Conservation (phyloP, 2,113 vertebrate species). For the Sisor rabdophorus region DNA sequence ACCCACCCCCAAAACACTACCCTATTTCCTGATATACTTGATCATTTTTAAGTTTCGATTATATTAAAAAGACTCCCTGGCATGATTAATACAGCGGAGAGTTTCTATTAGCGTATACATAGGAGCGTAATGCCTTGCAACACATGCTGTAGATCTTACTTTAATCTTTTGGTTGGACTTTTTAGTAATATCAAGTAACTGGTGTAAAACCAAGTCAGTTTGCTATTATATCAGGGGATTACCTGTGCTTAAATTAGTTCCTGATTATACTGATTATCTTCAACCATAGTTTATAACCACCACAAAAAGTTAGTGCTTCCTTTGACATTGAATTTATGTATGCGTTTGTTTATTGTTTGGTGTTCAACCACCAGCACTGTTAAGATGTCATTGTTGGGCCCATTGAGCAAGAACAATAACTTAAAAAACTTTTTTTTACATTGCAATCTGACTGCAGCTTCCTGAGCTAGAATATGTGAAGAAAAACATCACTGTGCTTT, state of each 20-base stretch:
- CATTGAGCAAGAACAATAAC: too few relatives aligned
- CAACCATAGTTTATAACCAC: neutral
- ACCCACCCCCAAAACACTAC: too few relatives aligned
- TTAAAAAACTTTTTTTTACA: too few relatives aligned
- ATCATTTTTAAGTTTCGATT: constrained; percentile 35
- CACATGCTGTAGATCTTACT: neutral
- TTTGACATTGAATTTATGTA: neutral
- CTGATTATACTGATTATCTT: constrained; percentile 46
- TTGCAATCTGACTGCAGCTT: too few relatives aligned
- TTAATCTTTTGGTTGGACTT: neutral
- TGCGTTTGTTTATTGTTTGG: neutral
- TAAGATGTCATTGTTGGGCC: too few relatives aligned
- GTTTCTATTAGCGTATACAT: neutral
- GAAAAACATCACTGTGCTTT: too few relatives aligned
- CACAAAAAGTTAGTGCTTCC: neutral
- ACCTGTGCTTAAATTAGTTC: constrained; percentile 16
- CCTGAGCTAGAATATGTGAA: too few relatives aligned
- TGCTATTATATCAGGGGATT: neutral
- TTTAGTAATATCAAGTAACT: neutral
- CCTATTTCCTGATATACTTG: too few relatives aligned
- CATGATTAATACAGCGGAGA: constrained; percentile 50
- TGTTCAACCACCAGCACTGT: too few relatives aligned
- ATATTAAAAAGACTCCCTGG: constrained; percentile 43
- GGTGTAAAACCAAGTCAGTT: neutral
- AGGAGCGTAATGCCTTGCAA: neutral